Evolutionary conservation across 2,888 invertebrate genomes (phyloP).

Genomic region (Heliconius ismenius): DNA sequence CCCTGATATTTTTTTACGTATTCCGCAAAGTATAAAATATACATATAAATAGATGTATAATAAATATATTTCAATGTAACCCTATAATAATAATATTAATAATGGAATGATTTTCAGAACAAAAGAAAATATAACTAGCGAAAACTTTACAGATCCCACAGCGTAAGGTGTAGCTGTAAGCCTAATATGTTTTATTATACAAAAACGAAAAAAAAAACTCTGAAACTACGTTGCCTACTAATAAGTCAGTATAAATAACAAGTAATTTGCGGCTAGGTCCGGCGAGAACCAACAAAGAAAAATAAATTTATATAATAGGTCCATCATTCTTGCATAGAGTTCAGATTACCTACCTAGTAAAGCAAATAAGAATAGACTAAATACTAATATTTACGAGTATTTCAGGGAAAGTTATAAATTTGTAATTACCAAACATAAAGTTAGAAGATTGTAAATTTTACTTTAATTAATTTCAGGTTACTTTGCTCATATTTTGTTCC

Average conservation of each 20-base stretch:
- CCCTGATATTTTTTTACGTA: background rate
- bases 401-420: background rate
- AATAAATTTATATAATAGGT: slow-evolving; percentile 3
- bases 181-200: slow-evolving; percentile 1
- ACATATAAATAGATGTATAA: background rate
- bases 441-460: slow-evolving; percentile 8
- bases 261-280: background rate
- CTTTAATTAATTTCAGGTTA: slow-evolving; percentile 3
- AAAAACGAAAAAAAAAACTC: background rate
- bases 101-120: background rate
- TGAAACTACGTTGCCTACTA: background rate
- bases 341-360: slow-evolving; percentile 15
- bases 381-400: background rate
- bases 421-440: background rate
- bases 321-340: slow-evolving; percentile 1
- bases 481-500: background rate
- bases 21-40: background rate
- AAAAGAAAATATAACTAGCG: slow-evolving; percentile 20
- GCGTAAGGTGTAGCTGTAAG: slow-evolving; percentile 17
- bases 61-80: background rate
- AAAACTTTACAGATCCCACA: slow-evolving; percentile 22
- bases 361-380: slow-evolving; percentile 9
- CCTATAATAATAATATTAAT: background rate
- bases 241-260: slow-evolving; percentile 10
- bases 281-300: background rate